A percentile compares a stretch with the other conserved stretches of the same genome.
Conservation (phyloP, 1,140 invertebrate species). For the Notospermus geniculatus region DNA sequence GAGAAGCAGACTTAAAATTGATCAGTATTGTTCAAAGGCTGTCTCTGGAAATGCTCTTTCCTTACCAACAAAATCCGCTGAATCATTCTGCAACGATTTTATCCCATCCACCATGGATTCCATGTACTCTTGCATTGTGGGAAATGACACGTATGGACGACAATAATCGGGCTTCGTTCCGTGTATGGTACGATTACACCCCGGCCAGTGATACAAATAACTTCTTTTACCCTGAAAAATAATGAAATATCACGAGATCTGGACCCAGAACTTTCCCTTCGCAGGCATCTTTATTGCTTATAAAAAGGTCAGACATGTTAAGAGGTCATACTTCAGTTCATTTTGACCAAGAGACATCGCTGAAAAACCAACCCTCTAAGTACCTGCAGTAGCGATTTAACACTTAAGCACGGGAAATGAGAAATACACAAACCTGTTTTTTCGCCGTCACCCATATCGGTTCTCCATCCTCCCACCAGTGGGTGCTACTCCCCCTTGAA, state of each 20-base stretch:
- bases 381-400: background rate
- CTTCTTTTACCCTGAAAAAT: conserved; percentile 42
- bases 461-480: conserved; percentile 54
- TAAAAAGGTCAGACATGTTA: background rate
- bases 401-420: too few relatives aligned
- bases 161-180: conserved; percentile 46
- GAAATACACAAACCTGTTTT: conserved; percentile 30
- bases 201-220: conserved; percentile 53
- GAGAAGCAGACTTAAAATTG: too few relatives aligned
- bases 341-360: conserved; percentile 5
- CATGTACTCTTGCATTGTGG: conserved; percentile 16
- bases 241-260: too few relatives aligned
- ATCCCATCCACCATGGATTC: conserved; percentile 20
- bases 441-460: conserved; percentile 54
- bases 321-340: background rate
- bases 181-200: conserved; percentile 54
- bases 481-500: conserved; percentile 28
- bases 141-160: conserved; percentile 29
- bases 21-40: too few relatives aligned
- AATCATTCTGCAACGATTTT: conserved; percentile 20
- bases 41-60: too few relatives aligned
- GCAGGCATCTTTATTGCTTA: background rate
- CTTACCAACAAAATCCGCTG: conserved; percentile 33
- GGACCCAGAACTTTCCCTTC: background rate
- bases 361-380: background rate